phyloP scores from a whole-genome alignment of 2,888 invertebrate genomes.

The Callosobruchus maculatus region DNA sequence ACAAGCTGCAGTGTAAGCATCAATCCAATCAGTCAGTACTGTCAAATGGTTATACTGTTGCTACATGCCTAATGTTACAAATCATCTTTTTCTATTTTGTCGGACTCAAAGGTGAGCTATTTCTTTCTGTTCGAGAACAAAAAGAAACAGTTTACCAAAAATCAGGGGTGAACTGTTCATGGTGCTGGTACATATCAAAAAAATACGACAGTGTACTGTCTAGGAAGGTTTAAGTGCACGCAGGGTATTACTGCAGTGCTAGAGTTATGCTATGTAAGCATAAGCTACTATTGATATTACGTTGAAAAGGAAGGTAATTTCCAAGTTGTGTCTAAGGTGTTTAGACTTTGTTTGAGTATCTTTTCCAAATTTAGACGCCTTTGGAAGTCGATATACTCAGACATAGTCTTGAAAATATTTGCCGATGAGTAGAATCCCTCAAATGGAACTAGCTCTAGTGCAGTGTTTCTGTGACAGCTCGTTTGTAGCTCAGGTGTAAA shows the following conservation, averaged over 20 bases:
- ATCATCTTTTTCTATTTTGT: background rate
- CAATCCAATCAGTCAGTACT: background rate
- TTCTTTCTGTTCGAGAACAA: background rate
- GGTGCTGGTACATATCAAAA: background rate
- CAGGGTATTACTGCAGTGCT: slow-evolving; percentile 43
- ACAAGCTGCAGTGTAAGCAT: background rate
- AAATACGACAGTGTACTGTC: background rate
- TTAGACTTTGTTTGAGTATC: background rate
- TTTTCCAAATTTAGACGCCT: background rate
- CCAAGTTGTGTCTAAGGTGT: slow-evolving; percentile 37
- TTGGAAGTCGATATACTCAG: background rate
- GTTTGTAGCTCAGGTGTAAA: slow-evolving; percentile 34
- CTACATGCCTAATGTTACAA: background rate
- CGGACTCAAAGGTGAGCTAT: background rate
- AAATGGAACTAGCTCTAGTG: background rate
- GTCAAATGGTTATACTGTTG: background rate
- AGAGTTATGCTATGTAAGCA: slow-evolving; percentile 27
- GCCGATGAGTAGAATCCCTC: slow-evolving; percentile 40
- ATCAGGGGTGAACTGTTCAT: background rate
- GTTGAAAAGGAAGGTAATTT: slow-evolving; percentile 54
- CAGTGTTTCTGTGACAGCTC: background rate
- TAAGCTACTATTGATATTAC: slow-evolving; percentile 13
- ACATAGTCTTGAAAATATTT: slow-evolving; percentile 38
- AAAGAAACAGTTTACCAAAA: background rate
- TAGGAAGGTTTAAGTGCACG: slow-evolving; percentile 9